Conservation (phyloP, 1,140 invertebrate species). For the Neocloeon triangulifer region DNA sequence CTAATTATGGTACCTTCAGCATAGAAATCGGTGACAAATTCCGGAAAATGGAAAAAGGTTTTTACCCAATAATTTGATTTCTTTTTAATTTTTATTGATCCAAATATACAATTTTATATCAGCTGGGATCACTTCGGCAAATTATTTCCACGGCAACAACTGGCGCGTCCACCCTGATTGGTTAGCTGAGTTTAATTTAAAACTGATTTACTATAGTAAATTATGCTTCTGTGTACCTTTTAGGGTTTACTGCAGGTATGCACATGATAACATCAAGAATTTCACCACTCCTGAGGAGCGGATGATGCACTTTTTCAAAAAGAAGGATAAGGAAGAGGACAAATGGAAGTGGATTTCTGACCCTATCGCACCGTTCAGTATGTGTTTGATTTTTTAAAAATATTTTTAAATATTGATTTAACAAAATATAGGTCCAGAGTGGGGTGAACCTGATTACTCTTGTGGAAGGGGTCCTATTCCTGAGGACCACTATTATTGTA, state of each 20-base stretch:
- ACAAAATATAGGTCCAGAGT: too few species aligned
- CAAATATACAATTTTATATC: too few species aligned
- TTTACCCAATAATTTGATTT: too few species aligned
- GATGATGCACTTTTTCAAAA: slow-evolving; percentile 44
- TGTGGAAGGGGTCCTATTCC: slow-evolving; percentile 34
- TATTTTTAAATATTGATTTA: too few species aligned
- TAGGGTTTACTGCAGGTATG: slow-evolving; percentile 70
- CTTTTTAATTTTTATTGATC: too few species aligned
- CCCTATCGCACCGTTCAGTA: neutral
- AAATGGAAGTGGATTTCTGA: slow-evolving; percentile 18
- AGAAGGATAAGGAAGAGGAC: slow-evolving; percentile 29
- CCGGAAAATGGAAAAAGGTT: too few species aligned
- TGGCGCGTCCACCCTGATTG: slow-evolving; percentile 78
- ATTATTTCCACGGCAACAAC: slow-evolving; percentile 39
- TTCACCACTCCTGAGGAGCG: slow-evolving; percentile 47
- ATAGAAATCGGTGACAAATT: slow-evolving; percentile 26
- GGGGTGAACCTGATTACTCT: too few species aligned
- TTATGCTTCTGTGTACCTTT: slow-evolving; percentile 7
- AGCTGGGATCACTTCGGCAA: slow-evolving; percentile 36
- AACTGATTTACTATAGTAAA: neutral
- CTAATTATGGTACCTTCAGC: slow-evolving; percentile 50
- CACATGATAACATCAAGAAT: slow-evolving; percentile 48
- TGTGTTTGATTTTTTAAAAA: neutral
- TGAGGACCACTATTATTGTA: slow-evolving; percentile 50
- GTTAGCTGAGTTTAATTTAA: slow-evolving; percentile 23